These are phyloP conservation scores for Osedax fenrisi DNA, from an alignment of 2,888 invertebrate species.

Conservation along the genomic window DNA sequence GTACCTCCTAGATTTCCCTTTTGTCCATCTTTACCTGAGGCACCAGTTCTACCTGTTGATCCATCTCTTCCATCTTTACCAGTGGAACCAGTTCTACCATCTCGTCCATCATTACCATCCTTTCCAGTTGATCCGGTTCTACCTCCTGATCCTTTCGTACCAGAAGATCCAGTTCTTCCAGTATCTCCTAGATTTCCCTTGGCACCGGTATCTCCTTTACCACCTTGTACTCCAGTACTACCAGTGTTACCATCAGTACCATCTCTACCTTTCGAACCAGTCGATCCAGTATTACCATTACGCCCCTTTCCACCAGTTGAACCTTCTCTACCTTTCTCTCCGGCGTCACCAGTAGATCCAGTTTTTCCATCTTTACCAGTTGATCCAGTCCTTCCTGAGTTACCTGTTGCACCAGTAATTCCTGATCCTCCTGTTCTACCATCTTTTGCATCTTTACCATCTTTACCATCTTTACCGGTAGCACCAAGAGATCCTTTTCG, in stretches of 20 bases:
- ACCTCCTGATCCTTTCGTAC: background rate
- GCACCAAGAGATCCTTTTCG: background rate
- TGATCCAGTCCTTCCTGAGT: background rate
- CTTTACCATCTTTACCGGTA: background rate
- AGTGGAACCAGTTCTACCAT: background rate
- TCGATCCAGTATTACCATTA: background rate
- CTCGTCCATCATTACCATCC: background rate
- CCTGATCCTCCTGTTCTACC: background rate
- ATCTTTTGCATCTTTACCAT: background rate
- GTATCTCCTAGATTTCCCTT: background rate
- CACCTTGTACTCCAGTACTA: background rate
- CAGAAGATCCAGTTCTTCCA: constrained; percentile 5
- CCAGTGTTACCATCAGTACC: constrained; percentile 6
- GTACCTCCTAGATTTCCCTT: background rate
- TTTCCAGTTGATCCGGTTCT: background rate
- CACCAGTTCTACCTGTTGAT: background rate
- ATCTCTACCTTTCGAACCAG: background rate
- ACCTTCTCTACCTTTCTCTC: background rate
- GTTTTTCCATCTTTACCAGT: background rate
- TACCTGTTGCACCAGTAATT: background rate
- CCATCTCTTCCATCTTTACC: background rate
- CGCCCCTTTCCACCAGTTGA: background rate
- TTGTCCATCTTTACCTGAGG: background rate
- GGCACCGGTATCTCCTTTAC: background rate
- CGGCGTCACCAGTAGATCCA: background rate